phyloP scores from a whole-genome alignment of 1,140 invertebrate species.

The Meloidogyne hapla region DNA sequence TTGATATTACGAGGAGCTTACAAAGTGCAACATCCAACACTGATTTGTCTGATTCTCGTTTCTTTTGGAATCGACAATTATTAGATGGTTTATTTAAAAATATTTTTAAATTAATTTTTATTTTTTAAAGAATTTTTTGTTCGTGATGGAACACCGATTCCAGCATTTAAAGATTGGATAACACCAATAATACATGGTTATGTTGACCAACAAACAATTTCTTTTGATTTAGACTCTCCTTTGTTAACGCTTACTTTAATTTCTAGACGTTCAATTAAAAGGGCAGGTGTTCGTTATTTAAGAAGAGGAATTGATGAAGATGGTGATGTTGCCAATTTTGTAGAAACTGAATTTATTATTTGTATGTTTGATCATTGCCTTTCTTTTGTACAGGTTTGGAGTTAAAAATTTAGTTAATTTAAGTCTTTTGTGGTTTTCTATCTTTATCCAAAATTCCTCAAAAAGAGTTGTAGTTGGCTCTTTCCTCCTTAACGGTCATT shows the following conservation, averaged over 20 bases:
- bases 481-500: too few relatives aligned
- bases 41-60: constrained; percentile 28
- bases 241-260: constrained; percentile 47
- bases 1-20: constrained; percentile 50
- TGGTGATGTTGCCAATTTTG: constrained; percentile 89
- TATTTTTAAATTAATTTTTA: too few relatives aligned
- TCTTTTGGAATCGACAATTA: constrained; percentile 50
- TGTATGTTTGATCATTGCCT: constrained; percentile 80
- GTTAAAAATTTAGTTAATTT: too few relatives aligned
- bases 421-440: constrained; percentile 39
- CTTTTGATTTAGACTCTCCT: constrained; percentile 38
- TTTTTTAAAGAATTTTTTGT: constrained; percentile 38
- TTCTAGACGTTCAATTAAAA: constrained; percentile 54
- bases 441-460: too few relatives aligned
- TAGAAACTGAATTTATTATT: constrained; percentile 86
- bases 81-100: constrained; percentile 7
- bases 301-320: constrained; percentile 83
- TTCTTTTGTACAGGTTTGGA: constrained; percentile 73
- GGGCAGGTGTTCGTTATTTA: constrained; percentile 77
- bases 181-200: constrained; percentile 55
- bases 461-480: too few relatives aligned
- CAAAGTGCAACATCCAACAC: constrained; percentile 32
- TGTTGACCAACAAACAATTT: constrained; percentile 43
- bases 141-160: constrained; percentile 16
- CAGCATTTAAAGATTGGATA: constrained; percentile 40